Percentiles rank a stretch among this genome's conserved stretches.
Conservation (phyloP, 2,113 vertebrate species). For the Paramisgurnus dabryanus region DNA sequence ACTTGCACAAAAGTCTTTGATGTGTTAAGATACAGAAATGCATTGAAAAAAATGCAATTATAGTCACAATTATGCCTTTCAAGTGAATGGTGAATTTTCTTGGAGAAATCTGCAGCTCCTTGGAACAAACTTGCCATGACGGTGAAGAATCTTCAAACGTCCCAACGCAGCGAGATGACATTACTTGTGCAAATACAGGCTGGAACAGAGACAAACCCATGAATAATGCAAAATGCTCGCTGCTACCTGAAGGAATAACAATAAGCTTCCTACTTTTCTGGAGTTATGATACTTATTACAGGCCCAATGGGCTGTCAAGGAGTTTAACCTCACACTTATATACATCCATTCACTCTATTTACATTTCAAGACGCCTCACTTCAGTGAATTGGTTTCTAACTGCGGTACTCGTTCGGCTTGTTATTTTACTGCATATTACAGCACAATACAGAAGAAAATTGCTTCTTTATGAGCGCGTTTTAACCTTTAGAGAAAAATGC, state of each 20-base stretch:
- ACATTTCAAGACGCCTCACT: constrained; percentile 1
- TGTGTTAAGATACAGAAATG: constrained; percentile 47
- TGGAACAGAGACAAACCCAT: constrained; percentile 34
- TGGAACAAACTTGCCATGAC: constrained; percentile 38
- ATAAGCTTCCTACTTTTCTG: constrained; percentile 36
- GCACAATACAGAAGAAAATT: constrained; percentile 1
- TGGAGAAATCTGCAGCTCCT: neutral
- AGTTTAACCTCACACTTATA: constrained; percentile 21
- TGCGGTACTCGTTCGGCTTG: neutral
- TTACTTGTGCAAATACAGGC: constrained; percentile 44
- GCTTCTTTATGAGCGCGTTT: neutral
- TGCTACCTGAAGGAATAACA: constrained; percentile 32
- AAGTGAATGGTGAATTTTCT: constrained; percentile 49
- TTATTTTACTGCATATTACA: neutral
- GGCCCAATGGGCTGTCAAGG: neutral
- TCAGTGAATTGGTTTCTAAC: neutral
- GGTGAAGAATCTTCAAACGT: constrained; percentile 25
- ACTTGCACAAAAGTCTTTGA: neutral
- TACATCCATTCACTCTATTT: constrained; percentile 1
- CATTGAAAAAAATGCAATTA: constrained; percentile 67
- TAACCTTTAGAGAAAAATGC: constrained; percentile 64
- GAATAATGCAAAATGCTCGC: constrained; percentile 40
- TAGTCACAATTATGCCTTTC: constrained; percentile 62
- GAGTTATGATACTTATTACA: constrained; percentile 33
- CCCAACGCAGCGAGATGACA: constrained; percentile 30